Percentiles rank a stretch among this genome's conserved stretches.
Conservation (phyloP, 64 coral and sea anemone genomes). For the Montipora sp. region DNA sequence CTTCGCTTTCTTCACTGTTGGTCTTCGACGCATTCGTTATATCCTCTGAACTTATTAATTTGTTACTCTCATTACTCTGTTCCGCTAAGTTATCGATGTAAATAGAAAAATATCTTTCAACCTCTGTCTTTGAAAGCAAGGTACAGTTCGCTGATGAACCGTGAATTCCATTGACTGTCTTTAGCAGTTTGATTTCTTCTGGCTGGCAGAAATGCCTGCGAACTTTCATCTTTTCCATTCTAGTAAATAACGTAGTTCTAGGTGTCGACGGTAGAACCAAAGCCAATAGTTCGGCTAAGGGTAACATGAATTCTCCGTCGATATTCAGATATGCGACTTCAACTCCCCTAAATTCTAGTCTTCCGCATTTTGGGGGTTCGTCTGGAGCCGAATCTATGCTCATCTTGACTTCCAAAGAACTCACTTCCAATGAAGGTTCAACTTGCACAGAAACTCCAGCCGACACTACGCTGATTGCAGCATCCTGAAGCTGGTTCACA, state of each 20-base stretch:
- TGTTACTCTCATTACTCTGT: slow-evolving; percentile 40
- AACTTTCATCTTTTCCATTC: slow-evolving; percentile 97
- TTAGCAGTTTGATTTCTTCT: slow-evolving; percentile 92
- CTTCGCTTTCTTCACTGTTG: neutral
- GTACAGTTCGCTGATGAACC: slow-evolving; percentile 95
- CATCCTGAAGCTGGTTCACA: slow-evolving; percentile 2
- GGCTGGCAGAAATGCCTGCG: slow-evolving; percentile 93
- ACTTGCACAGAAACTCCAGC: neutral
- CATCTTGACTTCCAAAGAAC: slow-evolving; percentile 21
- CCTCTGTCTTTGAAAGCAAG: slow-evolving; percentile 85
- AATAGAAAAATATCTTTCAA: slow-evolving; percentile 84
- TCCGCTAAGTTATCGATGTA: slow-evolving; percentile 70
- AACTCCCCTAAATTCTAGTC: slow-evolving; percentile 82
- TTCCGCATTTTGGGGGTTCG: slow-evolving; percentile 55
- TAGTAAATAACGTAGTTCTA: slow-evolving; percentile 92
- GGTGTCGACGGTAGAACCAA: slow-evolving; percentile 81
- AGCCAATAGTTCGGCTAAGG: slow-evolving; percentile 86
- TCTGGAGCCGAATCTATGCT: slow-evolving; percentile 2
- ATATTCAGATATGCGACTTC: slow-evolving; percentile 93
- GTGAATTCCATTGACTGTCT: slow-evolving; percentile 93
- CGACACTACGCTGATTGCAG: neutral
- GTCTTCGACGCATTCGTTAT: slow-evolving; percentile 6
- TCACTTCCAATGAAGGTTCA: neutral
- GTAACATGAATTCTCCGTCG: slow-evolving; percentile 88
- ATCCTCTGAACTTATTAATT: slow-evolving; percentile 39